These are phyloP conservation scores for Archaeoteleia sp. DNA, from an alignment of 2,888 invertebrate species.

Conservation along the genomic window DNA sequence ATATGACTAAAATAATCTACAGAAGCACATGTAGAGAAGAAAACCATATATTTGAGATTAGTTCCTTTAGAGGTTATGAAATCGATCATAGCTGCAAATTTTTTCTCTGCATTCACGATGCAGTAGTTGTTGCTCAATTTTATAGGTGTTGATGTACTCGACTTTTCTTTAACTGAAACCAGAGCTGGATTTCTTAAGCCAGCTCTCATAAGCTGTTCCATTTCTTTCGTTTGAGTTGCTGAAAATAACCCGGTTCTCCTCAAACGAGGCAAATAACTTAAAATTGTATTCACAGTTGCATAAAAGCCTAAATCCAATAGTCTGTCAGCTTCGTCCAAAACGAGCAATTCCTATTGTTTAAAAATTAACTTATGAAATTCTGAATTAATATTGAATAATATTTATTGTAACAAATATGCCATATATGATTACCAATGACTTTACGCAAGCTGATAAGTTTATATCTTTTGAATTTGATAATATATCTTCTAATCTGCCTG, in stretches of 20 bases:
- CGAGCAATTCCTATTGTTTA: constrained; percentile 85
- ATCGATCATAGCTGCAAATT: constrained; percentile 85
- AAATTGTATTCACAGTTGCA: constrained; percentile 88
- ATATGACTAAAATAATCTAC: constrained; percentile 88
- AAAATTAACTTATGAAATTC: constrained; percentile 11
- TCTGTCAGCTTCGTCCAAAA: constrained; percentile 98
- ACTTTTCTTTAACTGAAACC: constrained; percentile 92
- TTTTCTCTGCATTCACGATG: constrained; percentile 85
- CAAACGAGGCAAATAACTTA: constrained; percentile 93
- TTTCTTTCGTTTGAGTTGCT: constrained; percentile 97
- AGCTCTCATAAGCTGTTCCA: constrained; percentile 92
- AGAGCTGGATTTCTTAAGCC: constrained; percentile 95
- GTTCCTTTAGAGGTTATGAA: constrained; percentile 81
- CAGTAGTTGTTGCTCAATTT: constrained; percentile 87
- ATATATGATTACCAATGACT: constrained; percentile 81
- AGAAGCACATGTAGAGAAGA: constrained; percentile 96
- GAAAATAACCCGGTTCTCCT: constrained; percentile 98
- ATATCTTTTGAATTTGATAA: constrained; percentile 82
- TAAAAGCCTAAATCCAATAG: constrained; percentile 95
- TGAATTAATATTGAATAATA: constrained; percentile 5
- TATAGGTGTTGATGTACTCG: constrained; percentile 83
- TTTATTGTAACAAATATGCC: constrained; percentile 4
- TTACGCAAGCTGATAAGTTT: constrained; percentile 83
- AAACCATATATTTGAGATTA: constrained; percentile 85
- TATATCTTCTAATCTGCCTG: constrained; percentile 93